Base-by-base conservation (phyloP, 2,113 vertebrate species). In the Electrona antarctica region DNA sequence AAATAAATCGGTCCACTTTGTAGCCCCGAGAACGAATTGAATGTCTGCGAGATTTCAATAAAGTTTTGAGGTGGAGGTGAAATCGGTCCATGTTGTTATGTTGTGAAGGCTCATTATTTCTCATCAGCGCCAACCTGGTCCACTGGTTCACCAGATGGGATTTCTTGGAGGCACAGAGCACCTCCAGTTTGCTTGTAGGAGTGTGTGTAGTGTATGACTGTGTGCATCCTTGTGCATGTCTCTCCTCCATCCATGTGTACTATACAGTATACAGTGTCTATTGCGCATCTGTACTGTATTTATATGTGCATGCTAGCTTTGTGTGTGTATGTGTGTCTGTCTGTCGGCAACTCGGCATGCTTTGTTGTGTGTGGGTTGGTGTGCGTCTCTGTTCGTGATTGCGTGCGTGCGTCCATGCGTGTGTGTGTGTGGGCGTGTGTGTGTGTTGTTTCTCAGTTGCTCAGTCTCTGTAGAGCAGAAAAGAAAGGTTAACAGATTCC, bases 21-120 rank as follows among this genome's bases (percentile, higher is more conserved):
- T 79, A 58, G 64, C 48, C 58, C 46, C 54, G n/a, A 58, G 47
- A 72, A 60, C 55, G 7, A 73, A 65, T 13, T 33, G 33, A 54
- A 11, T 50, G 64, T 68, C 14, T 12, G 49, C 66, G 66, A 28
- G 49, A 58, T 69, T 79, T 54, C 58, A 85, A 82, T 85, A 83
- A 86, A 85, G 0, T 72, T 74, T 63, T 75, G 74, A 75, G 83
- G 64, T 78, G 58, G 64, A 83, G 68, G 78, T 83, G 69, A 84
- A 83, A 70, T 82, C 73, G 71, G 54, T 80, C 74, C 84, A 87
- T 77, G 65, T 73, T 85, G 85, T 85, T 87, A 80, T 89, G 90
- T 71, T 87, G 76, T 80, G 73, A 88, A 85, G 76, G 72, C 87
- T 91, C 85, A 87, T 90, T 91, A 88, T 87, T 91, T 84, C 81